Evolutionary conservation across 1,140 invertebrate genomes (phyloP).

Genomic region (Brachionus asplanchnoidis): DNA sequence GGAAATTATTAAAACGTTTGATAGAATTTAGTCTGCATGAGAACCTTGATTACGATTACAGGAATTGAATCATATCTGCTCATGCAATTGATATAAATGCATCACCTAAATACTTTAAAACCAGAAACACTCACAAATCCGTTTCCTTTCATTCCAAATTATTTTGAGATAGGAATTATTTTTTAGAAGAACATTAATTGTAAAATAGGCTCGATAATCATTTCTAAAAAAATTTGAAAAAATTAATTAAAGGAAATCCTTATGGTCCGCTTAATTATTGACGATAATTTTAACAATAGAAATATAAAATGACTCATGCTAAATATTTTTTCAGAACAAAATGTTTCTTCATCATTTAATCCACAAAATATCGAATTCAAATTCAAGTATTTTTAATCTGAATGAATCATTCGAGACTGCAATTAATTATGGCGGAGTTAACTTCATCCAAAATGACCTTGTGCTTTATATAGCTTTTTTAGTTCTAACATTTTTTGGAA

Average conservation of each 20-base stretch:
- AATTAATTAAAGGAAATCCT: neutral
- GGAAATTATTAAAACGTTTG: neutral
- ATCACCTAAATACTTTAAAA: neutral
- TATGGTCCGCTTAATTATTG: neutral
- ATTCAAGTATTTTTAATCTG: neutral
- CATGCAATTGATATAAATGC: neutral
- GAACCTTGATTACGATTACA: neutral
- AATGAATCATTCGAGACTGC: neutral
- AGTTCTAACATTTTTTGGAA: neutral
- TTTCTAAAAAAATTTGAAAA: neutral
- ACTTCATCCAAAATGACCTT: neutral
- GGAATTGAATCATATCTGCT: neutral
- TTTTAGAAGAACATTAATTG: neutral
- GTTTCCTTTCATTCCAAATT: neutral
- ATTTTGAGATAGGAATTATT: neutral
- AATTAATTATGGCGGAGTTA: neutral
- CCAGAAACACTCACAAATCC: neutral
- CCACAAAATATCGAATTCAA: neutral
- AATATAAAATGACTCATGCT: neutral
- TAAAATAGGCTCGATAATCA: neutral
- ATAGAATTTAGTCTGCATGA: neutral
- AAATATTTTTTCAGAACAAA: neutral
- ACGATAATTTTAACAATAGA: neutral
- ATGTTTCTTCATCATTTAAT: slow-evolving; percentile 23
- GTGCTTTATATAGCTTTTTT: neutral